Percentiles rank a stretch among this genome's conserved stretches.
Evolutionary conservation across 2,113 vertebrate species (phyloP).

Genomic region (Apistogramma diplotaenia): DNA sequence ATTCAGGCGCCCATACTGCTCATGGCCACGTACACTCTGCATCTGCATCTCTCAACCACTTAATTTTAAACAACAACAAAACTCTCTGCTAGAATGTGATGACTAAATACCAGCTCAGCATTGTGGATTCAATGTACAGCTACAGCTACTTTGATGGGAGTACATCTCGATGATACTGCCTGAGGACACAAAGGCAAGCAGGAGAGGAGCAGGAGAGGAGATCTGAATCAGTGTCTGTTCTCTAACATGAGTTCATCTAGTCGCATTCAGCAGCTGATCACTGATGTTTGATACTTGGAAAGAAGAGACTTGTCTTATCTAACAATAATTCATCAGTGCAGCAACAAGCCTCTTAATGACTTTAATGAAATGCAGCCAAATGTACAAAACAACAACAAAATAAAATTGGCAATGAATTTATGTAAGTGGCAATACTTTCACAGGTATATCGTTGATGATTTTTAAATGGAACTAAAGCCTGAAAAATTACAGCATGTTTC

Average conservation of each 20-base stretch:
- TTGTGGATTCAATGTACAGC: background rate
- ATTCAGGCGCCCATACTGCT: conserved; percentile 22
- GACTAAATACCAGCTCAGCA: background rate
- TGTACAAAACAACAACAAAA: background rate
- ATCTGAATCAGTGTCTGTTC: background rate
- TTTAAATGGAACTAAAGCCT: background rate
- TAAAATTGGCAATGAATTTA: background rate
- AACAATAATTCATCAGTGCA: background rate
- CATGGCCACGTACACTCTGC: background rate
- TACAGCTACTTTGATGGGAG: background rate
- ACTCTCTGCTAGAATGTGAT: background rate
- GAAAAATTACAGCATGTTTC: background rate
- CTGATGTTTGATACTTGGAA: background rate
- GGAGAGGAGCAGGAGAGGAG: background rate
- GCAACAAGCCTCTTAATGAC: background rate
- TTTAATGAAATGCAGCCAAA: background rate
- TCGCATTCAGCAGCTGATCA: background rate
- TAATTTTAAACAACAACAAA: conserved; percentile 17
- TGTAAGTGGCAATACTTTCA: background rate
- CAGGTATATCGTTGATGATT: background rate
- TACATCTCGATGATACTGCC: background rate
- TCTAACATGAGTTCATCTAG: conserved; percentile 6
- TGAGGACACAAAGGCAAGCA: background rate
- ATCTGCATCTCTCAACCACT: background rate
- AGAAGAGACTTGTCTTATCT: background rate